Evolutionary conservation across 2,797 vertebrate species (phyloP), one percentile per base, ranked within the genome.

Genomic region (Holocentrus rufus): DNA sequence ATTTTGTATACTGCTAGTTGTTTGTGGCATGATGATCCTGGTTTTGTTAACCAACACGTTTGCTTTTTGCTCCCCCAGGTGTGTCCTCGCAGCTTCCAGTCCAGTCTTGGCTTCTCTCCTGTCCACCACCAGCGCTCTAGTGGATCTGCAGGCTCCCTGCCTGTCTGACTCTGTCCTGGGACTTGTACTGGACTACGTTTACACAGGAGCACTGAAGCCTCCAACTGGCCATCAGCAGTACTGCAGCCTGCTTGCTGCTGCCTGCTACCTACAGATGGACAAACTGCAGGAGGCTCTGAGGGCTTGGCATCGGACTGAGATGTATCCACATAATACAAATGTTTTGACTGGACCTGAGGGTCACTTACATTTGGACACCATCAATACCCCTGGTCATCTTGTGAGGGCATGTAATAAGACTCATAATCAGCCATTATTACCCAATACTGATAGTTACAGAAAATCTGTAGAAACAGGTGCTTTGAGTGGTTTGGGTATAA

Each of bases 61-160:
- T 52, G 7, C 2, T 74, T 42, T 77, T 50, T 80, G 7, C 47
- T 68, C 25, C 47, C 5, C 17, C 62, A 93, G 92, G 82, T 92
- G 90, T 79, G 81, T 94, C 25, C 82, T 94, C 30, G 92, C 93
- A 49, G 93, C 92, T 13, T 92, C 89, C 17, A 94, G 93, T 75
- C 93, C 92, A 31, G 88, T 94, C n/a, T 78, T 92, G 15, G 91
- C 90, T 4, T 89, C 90, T 58, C 77, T 93, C 20, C 73, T 93
- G 60, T 79, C 85, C 34, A 89, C 85, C 63, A 39, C 76, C 60
- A 87, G 93, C 2, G 83, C 72, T 20, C 63, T 93, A 56, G 73
- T 94, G 77, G 92, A 94, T 52, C 82, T 94, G 65, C 86, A 88
- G 17, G 85, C 64, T 59, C 89, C 89, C 5, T 86, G 81, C 75